Evolutionary conservation across 2,797 vertebrate species (phyloP).

Genomic region (Pangasius djambal): DNA sequence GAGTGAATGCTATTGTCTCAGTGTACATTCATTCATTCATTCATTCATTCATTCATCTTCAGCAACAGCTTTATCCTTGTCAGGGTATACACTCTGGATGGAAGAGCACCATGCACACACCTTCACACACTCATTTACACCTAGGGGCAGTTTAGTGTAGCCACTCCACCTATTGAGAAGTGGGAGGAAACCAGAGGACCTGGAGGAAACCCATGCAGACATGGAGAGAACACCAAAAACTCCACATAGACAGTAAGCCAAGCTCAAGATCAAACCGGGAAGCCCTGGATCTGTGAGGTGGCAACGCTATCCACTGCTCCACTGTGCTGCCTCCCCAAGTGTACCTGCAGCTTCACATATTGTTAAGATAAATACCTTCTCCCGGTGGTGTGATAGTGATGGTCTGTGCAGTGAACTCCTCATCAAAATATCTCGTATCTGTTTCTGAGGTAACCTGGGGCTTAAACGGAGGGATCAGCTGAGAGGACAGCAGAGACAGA

Average conservation of each 20-base stretch:
- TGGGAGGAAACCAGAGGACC: background rate
- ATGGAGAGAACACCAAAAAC: background rate
- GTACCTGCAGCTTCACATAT: background rate
- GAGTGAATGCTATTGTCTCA: background rate
- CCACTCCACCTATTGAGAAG: background rate
- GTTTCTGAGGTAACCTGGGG: slow-evolving; percentile 98
- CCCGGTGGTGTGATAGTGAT: slow-evolving; percentile 98
- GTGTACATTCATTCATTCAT: background rate
- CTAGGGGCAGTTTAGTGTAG: background rate
- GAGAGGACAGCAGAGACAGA: slow-evolving; percentile 59
- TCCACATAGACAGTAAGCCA: background rate
- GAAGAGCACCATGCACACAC: background rate
- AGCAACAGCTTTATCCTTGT: background rate
- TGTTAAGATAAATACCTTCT: slow-evolving; percentile 82
- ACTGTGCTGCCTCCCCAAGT: background rate
- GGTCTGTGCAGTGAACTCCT: slow-evolving; percentile 98
- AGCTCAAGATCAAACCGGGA: background rate
- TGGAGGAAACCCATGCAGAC: background rate
- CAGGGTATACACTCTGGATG: background rate
- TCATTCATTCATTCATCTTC: background rate
- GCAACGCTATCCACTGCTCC: background rate
- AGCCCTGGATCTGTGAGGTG: background rate
- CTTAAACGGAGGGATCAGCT: slow-evolving; percentile 95
- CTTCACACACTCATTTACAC: background rate
- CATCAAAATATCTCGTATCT: slow-evolving; percentile 95